Percentiles rank a stretch among this genome's conserved stretches.
Evolutionary conservation across 2,797 vertebrate genomes (phyloP).

Genomic region (Sebastes steindachneri): DNA sequence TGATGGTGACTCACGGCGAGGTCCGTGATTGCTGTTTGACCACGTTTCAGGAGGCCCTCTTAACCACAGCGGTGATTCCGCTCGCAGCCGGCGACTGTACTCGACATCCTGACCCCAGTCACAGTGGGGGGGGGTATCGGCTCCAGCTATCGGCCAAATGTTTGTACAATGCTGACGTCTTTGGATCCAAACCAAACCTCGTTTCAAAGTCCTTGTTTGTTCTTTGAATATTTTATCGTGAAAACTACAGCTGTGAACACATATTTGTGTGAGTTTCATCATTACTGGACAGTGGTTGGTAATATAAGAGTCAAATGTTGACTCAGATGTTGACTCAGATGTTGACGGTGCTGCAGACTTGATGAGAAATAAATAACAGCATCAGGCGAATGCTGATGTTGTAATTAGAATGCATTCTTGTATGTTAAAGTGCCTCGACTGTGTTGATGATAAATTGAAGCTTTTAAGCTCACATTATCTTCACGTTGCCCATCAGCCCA

Average conservation of each 20-base stretch:
- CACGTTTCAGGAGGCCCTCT: slow-evolving; percentile 36
- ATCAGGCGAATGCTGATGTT: neutral
- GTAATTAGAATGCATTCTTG: neutral
- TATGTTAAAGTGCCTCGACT: neutral
- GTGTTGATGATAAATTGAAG: neutral
- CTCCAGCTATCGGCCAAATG: slow-evolving; percentile 15
- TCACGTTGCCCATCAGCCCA: neutral
- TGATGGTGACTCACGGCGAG: slow-evolving; percentile 46
- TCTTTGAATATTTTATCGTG: neutral
- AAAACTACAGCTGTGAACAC: neutral
- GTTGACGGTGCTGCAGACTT: neutral
- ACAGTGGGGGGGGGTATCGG: slow-evolving; percentile 7
- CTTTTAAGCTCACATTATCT: neutral
- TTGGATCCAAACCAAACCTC: neutral
- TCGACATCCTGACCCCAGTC: slow-evolving; percentile 4
- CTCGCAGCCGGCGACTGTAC: slow-evolving; percentile 14
- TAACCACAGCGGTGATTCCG: slow-evolving; percentile 15
- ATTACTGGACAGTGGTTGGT: neutral
- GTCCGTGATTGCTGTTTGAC: slow-evolving; percentile 46
- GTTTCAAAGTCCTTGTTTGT: slow-evolving; percentile 1
- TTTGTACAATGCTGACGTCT: neutral
- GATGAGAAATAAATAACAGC: neutral
- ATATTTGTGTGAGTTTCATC: neutral
- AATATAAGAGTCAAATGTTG: neutral
- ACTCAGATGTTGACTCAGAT: neutral